Evolutionary conservation across 2,113 vertebrate genomes (phyloP).

Genomic region (Nesogale talazaci): DNA sequence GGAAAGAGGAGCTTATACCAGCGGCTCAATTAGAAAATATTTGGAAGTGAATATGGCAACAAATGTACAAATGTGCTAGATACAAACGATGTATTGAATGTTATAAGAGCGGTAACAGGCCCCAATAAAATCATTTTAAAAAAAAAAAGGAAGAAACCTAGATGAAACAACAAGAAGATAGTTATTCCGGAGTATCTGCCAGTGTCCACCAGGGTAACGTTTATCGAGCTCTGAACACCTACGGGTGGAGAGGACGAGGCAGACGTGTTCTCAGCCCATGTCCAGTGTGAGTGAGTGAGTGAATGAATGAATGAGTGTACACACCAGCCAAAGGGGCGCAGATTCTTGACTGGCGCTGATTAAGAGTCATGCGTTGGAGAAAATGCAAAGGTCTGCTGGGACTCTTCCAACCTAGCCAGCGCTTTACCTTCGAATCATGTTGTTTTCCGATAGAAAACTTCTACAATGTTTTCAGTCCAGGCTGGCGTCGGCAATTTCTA

Average conservation of each 20-base stretch:
- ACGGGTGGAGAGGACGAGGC: conserved; percentile 37
- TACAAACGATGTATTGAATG: too few species aligned
- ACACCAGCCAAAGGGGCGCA: background rate
- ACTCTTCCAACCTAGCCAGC: background rate
- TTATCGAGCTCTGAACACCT: background rate
- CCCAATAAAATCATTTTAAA: too few species aligned
- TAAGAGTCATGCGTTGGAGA: background rate
- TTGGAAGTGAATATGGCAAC: too few species aligned
- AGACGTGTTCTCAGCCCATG: background rate
- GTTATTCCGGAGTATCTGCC: background rate
- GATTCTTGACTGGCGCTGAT: background rate
- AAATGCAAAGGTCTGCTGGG: background rate
- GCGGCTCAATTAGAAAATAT: too few species aligned
- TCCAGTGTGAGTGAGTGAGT: background rate
- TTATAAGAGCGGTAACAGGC: too few species aligned
- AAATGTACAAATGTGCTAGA: too few species aligned
- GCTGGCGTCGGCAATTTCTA: background rate
- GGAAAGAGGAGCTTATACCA: too few species aligned
- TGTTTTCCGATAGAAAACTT: background rate
- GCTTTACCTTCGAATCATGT: background rate
- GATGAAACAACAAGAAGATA: background rate
- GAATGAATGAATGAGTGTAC: background rate
- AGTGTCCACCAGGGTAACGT: background rate
- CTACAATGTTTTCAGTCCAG: background rate
- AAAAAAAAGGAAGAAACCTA: too few species aligned